Percentiles rank a stretch among this genome's conserved stretches.
phyloP scores from a whole-genome alignment of 2,888 invertebrate genomes.

The Apamea monoglypha region DNA sequence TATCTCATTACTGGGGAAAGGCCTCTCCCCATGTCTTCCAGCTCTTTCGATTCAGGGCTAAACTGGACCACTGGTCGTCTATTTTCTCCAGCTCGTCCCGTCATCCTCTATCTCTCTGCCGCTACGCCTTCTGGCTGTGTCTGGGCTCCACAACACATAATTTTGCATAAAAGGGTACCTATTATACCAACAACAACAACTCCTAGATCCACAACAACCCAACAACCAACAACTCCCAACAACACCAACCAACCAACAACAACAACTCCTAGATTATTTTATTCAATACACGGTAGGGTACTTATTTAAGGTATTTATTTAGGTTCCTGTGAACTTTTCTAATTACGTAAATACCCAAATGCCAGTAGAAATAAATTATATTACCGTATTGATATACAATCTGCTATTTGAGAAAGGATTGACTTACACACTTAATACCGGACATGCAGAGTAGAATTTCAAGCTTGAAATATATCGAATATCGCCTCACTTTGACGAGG shows the following conservation, averaged over 20 bases:
- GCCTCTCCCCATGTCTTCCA: not conserved
- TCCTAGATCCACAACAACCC: no score
- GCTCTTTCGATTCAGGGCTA: not conserved
- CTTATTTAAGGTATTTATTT: constrained; percentile 10
- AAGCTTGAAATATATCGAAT: constrained; percentile 21
- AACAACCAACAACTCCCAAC: no score
- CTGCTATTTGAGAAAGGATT: not conserved
- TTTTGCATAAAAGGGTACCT: not conserved
- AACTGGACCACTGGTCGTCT: not conserved
- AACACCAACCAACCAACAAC: no score
- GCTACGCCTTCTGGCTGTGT: not conserved
- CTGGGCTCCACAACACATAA: not conserved
- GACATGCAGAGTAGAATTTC: not conserved
- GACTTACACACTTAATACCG: not conserved
- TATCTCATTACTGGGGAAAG: not conserved
- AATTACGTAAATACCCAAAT: not conserved
- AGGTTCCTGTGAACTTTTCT: not conserved
- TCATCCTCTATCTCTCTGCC: not conserved
- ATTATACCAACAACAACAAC: no score
- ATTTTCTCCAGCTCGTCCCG: not conserved
- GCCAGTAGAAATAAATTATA: not conserved
- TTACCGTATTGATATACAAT: not conserved
- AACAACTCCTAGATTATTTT: not conserved
- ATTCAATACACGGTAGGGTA: not conserved
- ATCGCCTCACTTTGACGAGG: constrained; percentile 39